Evolutionary conservation across 1,140 invertebrate species (phyloP), one percentile per base, ranked within the genome.

Genomic region (Eumeta japonica): DNA sequence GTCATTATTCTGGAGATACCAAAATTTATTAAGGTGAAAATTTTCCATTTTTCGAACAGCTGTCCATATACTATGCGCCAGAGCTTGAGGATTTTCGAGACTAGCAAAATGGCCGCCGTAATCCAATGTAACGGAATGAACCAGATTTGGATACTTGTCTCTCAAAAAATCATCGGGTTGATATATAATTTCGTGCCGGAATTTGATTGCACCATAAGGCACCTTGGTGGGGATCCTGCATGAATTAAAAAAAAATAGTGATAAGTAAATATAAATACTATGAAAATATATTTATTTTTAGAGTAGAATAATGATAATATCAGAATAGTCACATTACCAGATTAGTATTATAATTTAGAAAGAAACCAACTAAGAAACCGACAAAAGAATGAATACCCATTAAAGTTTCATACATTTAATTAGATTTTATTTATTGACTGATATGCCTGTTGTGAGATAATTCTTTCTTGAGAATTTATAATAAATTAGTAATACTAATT

Each of bases 21-120:
- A n/a, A n/a, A n/a, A n/a, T n/a, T n/a, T n/a, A n/a, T n/a, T n/a
- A n/a, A n/a, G n/a, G n/a, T n/a, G n/a, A n/a, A n/a, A n/a, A n/a
- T n/a, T n/a, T 38, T 38, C 36, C 27, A 39, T 32, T 12, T 32
- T 39, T 1, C 10, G 10, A 0, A 33, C 13, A 1, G 37, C 16
- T 11, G 16, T 16, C 30, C 30, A 13, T 2, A 39, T 33, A 17
- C 15, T 16, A 10, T 27, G 16, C 16, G 37, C 37, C 3, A 39
- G 19, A 3, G 16, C 15, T 3, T 0, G 18, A 3, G 79, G 81
- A 31, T 75, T 67, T 56, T 83, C 80, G 13, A 81, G 54, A 2
- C 78, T 77, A 7, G 75, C 75, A 55, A 83, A 83, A 52, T 83
- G 81, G 3, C 81, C 82, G n/a, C 81, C 80, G n/a, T 46, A 43